Evolutionary conservation across 2,113 vertebrate genomes (phyloP).

Genomic region (Oncorhynchus masou): DNA sequence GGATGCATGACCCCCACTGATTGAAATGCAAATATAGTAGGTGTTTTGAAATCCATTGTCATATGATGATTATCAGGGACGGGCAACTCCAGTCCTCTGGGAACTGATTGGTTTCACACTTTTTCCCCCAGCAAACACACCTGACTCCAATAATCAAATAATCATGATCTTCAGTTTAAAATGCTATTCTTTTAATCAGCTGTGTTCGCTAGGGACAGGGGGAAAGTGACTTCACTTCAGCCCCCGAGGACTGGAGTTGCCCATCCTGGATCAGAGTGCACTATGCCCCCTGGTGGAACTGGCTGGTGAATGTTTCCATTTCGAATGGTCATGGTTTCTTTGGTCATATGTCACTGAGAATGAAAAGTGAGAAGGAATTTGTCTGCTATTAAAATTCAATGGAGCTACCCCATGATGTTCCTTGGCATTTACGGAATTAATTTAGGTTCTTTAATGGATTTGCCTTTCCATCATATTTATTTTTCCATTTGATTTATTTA

Average conservation of each 20-base stretch:
- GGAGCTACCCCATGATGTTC: slow-evolving; percentile 29
- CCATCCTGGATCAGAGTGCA: slow-evolving; percentile 8
- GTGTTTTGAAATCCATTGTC: neutral
- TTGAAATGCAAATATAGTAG: neutral
- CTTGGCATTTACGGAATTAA: slow-evolving; percentile 9
- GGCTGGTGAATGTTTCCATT: slow-evolving; percentile 26
- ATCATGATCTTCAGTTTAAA: too few species aligned
- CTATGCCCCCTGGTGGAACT: slow-evolving; percentile 58
- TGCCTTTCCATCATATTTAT: slow-evolving; percentile 7
- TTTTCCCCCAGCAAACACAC: too few species aligned
- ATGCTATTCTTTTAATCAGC: too few species aligned
- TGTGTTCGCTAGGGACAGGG: too few species aligned
- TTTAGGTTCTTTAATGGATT: slow-evolving; percentile 19
- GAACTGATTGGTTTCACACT: too few species aligned
- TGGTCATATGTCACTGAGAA: neutral
- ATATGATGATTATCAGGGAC: too few species aligned
- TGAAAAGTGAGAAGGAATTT: slow-evolving; percentile 10
- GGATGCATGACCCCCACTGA: too few species aligned
- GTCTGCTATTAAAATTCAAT: slow-evolving; percentile 31
- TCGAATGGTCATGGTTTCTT: slow-evolving; percentile 15
- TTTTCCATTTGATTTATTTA: too few species aligned
- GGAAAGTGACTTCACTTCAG: too few species aligned
- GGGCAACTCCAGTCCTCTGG: too few species aligned
- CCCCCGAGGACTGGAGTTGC: too few species aligned
- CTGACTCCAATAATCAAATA: too few species aligned